These are phyloP conservation scores for Erythrolamprus reginae DNA, from an alignment of 2,113 vertebrate species.

Conservation along the genomic window DNA sequence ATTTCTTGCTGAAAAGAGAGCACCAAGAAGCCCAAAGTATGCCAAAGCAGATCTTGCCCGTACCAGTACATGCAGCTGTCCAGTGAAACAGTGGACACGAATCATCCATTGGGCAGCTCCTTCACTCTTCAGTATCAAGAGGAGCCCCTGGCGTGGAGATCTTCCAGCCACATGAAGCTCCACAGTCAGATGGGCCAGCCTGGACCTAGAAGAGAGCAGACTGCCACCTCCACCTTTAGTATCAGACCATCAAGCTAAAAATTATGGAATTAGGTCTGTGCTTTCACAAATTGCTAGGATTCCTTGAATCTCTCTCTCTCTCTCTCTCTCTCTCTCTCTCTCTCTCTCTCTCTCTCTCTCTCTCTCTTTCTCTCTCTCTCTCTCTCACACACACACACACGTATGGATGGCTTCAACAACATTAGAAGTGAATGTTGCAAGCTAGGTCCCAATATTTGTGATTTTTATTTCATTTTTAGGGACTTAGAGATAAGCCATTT, in stretches of 20 bases:
- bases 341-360: no score
- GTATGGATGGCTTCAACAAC: background rate
- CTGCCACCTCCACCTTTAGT: background rate
- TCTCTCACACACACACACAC: background rate
- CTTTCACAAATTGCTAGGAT: no score
- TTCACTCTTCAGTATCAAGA: conserved; percentile 70
- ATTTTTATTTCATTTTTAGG: background rate
- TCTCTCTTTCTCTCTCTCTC: no score
- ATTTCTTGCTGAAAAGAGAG: background rate
- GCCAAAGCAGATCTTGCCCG: background rate
- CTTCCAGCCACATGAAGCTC: background rate
- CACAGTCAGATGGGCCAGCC: conserved; percentile 2
- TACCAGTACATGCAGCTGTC: conserved; percentile 60
- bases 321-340: no score
- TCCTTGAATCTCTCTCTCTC: background rate
- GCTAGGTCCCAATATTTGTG: background rate
- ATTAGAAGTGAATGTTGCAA: no score
- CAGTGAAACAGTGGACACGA: conserved; percentile 31
- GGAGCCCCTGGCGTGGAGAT: conserved; percentile 37
- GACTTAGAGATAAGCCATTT: background rate
- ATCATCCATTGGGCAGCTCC: conserved; percentile 70
- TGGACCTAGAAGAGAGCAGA: conserved; percentile 9
- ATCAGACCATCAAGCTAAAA: conserved; percentile 25
- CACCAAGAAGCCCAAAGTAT: background rate
- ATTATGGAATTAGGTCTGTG: background rate